A percentile compares a stretch with the other conserved stretches of the same genome.
These are phyloP conservation scores for Pammene aurita DNA, from an alignment of 2,888 invertebrate genomes.

Conservation along the genomic window DNA sequence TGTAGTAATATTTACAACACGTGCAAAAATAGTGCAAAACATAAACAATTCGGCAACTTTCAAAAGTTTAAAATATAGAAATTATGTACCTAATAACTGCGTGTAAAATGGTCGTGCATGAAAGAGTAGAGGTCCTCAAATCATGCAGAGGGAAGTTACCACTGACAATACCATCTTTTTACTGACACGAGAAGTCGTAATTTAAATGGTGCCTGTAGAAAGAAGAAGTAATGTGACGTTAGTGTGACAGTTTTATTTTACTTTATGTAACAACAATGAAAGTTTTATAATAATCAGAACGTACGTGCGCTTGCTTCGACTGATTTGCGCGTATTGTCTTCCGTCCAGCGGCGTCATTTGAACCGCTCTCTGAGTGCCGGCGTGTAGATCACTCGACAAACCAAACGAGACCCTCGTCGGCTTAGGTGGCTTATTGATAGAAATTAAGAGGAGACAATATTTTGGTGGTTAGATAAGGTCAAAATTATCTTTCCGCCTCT, in stretches of 20 bases:
- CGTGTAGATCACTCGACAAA: not conserved
- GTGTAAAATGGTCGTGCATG: not conserved
- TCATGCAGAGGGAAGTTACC: no score
- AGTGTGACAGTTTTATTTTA: constrained; percentile 10
- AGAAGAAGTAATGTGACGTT: not conserved
- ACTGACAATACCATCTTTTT: not conserved
- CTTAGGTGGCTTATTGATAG: no score
- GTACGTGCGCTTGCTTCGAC: constrained; percentile 12
- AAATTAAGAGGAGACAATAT: no score
- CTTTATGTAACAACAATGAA: not conserved
- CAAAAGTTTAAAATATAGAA: no score
- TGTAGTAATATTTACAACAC: no score
- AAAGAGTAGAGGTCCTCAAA: not conserved
- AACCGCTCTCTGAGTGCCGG: not conserved
- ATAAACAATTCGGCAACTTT: no score
- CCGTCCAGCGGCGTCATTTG: constrained; percentile 2
- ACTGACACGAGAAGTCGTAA: not conserved
- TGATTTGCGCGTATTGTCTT: constrained; percentile 27
- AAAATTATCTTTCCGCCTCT: no score
- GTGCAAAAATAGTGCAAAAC: no score
- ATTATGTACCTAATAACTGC: not conserved
- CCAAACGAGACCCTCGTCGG: no score
- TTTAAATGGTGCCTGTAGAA: not conserved
- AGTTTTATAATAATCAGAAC: constrained; percentile 13
- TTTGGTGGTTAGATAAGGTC: no score